Conservation (phyloP, 2,797 vertebrate genomes). For the Acanthurus leucopareius region DNA sequence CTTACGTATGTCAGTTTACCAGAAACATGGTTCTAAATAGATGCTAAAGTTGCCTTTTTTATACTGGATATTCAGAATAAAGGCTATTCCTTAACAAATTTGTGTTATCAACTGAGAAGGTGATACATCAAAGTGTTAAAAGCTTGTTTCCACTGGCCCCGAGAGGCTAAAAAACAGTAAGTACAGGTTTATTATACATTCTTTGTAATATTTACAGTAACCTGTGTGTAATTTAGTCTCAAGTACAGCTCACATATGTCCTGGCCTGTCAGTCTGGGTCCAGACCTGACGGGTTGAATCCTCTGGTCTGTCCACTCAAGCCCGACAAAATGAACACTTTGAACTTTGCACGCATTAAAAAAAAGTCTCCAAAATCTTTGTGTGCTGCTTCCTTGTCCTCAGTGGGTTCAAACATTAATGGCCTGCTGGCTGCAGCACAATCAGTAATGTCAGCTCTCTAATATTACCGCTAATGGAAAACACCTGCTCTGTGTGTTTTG, state of each 20-base stretch:
- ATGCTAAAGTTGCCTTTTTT: neutral
- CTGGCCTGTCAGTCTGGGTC: no score
- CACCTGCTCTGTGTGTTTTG: constrained; percentile 58
- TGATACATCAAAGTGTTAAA: neutral
- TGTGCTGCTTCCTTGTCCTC: constrained; percentile 21
- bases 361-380: constrained; percentile 15
- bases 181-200: neutral
- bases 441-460: constrained; percentile 34
- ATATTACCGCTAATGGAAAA: constrained; percentile 64
- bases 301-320: no score
- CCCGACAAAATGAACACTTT: neutral
- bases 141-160: no score
- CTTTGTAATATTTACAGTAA: neutral
- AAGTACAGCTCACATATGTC: neutral
- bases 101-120: neutral
- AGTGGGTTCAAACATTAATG: constrained; percentile 48
- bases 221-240: neutral
- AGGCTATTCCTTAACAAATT: neutral
- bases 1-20: neutral
- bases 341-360: constrained; percentile 16
- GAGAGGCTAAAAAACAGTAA: no score
- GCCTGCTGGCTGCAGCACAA: constrained; percentile 33
- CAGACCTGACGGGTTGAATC: no score
- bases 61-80: neutral
- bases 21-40: neutral